phyloP scores from a whole-genome alignment of 2,888 invertebrate species.

The Pristionchus arcanus region DNA sequence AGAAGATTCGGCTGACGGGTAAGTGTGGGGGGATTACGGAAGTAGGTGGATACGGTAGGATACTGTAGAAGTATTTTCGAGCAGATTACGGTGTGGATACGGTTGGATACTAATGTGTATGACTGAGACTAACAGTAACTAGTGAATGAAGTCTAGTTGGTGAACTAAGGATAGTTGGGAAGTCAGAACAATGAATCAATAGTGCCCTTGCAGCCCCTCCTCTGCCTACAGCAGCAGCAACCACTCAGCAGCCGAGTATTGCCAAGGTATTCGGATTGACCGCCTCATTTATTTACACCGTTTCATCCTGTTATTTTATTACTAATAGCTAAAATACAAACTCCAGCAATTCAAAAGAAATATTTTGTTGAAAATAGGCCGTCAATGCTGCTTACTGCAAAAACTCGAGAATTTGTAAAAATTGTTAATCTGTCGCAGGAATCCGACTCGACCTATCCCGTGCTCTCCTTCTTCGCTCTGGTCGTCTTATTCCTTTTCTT shows the following conservation, averaged over 20 bases:
- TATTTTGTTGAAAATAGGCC: too few relatives aligned
- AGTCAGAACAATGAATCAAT: not conserved
- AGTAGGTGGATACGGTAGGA: not conserved
- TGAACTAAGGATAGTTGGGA: too few relatives aligned
- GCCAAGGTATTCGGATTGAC: not conserved
- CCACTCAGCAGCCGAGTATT: not conserved
- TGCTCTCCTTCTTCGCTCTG: not conserved
- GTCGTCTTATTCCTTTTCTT: not conserved
- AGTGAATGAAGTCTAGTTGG: too few relatives aligned
- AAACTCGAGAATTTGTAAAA: not conserved
- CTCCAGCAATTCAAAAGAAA: too few relatives aligned
- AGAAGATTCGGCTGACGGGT: constrained; percentile 66
- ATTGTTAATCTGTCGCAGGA: not conserved
- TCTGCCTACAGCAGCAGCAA: not conserved
- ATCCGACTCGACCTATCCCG: not conserved
- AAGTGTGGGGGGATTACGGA: not conserved
- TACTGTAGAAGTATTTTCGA: too few relatives aligned
- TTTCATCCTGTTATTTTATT: too few relatives aligned
- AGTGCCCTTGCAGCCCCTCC: constrained; percentile 10
- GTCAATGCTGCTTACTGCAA: too few relatives aligned
- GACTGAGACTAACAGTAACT: too few relatives aligned
- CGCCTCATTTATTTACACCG: not conserved
- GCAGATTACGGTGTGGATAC: too few relatives aligned
- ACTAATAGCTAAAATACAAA: too few relatives aligned
- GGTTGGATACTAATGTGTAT: too few relatives aligned